Evolutionary conservation across 2,888 invertebrate genomes (phyloP).

Genomic region (Bugulina stolonifera): DNA sequence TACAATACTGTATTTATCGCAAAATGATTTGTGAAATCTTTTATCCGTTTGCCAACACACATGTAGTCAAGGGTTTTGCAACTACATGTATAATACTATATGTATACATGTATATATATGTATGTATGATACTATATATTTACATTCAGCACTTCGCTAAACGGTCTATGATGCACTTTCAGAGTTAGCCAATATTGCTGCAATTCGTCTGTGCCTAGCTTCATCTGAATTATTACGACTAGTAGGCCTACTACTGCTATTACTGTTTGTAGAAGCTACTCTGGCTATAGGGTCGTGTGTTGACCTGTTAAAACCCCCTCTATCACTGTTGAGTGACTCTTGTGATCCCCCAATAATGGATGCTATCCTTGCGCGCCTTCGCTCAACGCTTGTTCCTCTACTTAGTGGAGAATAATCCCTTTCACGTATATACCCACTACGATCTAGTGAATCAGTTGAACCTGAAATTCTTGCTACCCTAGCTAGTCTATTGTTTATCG

Average conservation of each 20-base stretch:
- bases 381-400: background rate
- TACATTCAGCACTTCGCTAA: no score
- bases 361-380: conserved; percentile 15
- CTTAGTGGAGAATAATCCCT: background rate
- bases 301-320: background rate
- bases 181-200: background rate
- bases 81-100: no score
- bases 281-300: background rate
- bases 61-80: no score
- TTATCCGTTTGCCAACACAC: no score
- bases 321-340: background rate
- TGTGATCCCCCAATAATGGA: background rate
- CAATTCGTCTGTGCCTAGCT: conserved; percentile 3
- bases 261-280: background rate
- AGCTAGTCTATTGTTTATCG: background rate
- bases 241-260: background rate
- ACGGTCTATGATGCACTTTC: background rate
- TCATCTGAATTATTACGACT: conserved; percentile 12
- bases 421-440: background rate
- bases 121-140: no score
- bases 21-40: no score
- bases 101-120: no score
- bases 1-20: no score
- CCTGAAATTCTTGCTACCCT: background rate
- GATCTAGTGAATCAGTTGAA: background rate